Evolutionary conservation across 2,113 vertebrate species (phyloP).

Genomic region (Puntigrus tetrazona): DNA sequence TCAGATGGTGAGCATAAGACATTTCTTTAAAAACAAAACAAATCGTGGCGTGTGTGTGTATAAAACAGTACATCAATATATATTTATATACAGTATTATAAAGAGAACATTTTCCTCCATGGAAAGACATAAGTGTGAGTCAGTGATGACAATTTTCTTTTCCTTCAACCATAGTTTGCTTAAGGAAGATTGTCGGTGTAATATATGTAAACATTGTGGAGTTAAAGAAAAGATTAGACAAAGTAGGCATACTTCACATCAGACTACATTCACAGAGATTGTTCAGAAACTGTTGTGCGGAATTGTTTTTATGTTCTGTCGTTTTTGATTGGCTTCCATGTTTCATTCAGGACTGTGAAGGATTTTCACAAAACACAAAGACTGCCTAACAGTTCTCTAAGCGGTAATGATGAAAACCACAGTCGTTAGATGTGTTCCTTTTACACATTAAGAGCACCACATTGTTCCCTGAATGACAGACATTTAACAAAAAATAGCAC

Average conservation of each 20-base stretch:
- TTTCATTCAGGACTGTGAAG: neutral
- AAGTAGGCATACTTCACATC: neutral
- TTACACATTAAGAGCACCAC: neutral
- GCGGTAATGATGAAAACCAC: neutral
- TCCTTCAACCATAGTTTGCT: neutral
- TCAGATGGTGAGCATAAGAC: neutral
- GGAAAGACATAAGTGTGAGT: neutral
- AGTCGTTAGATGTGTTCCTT: neutral
- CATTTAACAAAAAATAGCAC: neutral
- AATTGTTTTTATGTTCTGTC: neutral
- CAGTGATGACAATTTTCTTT: neutral
- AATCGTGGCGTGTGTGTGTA: too few species aligned
- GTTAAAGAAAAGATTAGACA: neutral
- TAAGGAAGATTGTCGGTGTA: neutral
- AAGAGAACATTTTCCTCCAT: too few species aligned
- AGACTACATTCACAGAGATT: neutral
- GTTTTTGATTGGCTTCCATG: neutral
- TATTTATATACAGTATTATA: too few species aligned
- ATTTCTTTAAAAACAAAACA: neutral
- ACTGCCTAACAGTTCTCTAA: neutral
- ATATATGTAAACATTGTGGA: neutral
- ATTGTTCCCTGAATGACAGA: constrained; percentile 3
- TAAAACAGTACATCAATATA: too few species aligned
- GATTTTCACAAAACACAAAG: neutral
- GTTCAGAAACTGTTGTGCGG: neutral